phyloP scores from a whole-genome alignment of 2,888 invertebrate genomes.

The Oligia latruncula region DNA sequence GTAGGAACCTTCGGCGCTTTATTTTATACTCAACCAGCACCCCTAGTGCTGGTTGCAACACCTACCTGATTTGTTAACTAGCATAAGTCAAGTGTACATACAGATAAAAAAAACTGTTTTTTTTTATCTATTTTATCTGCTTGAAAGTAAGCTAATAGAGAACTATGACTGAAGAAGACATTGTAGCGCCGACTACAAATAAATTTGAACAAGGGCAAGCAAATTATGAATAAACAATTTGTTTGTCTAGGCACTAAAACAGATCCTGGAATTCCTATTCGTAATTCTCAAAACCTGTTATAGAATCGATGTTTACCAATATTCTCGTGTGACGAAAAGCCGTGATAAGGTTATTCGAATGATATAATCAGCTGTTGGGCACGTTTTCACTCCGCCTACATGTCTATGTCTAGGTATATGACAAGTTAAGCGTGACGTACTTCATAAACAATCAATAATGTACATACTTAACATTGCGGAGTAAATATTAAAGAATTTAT shows the following conservation, averaged over 20 bases:
- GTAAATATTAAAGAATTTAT: no score
- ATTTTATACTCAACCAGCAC: no score
- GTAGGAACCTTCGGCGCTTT: no score
- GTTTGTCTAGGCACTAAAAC: not conserved
- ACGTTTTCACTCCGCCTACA: slow-evolving; percentile 11
- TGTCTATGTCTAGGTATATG: not conserved
- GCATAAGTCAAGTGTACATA: no score
- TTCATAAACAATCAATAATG: slow-evolving; percentile 5
- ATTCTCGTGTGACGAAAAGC: not conserved
- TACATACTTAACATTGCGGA: no score
- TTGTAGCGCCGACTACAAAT: not conserved
- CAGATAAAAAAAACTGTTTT: no score
- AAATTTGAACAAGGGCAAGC: not conserved
- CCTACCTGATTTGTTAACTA: no score
- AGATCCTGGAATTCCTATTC: not conserved
- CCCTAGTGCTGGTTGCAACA: no score
- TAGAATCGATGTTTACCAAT: slow-evolving; percentile 8
- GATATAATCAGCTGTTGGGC: slow-evolving; percentile 7
- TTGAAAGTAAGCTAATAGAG: not conserved
- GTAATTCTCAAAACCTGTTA: not conserved
- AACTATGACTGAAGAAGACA: no score
- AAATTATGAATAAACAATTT: not conserved
- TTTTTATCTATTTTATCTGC: not conserved
- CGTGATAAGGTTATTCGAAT: slow-evolving; percentile 14
- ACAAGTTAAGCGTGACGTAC: not conserved